Evolutionary conservation across 1,140 invertebrate genomes (phyloP).

Genomic region (Metaphire vulgaris): DNA sequence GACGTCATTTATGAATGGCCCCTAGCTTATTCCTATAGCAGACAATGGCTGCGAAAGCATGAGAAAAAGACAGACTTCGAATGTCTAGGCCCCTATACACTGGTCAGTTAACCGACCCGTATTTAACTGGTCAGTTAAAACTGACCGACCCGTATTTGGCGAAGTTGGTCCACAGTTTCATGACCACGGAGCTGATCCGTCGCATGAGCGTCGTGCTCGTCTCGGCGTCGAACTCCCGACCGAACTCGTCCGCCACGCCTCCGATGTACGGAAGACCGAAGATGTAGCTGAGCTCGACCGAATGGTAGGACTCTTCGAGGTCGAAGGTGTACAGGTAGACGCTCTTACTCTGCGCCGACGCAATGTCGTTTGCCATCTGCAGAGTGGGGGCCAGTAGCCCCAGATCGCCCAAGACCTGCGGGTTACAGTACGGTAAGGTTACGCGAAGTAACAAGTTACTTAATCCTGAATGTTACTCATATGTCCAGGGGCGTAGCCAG

Average conservation of each 20-base stretch:
- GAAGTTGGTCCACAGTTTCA: constrained; percentile 52
- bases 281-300: constrained; percentile 26
- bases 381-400: constrained; percentile 19
- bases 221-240: background rate
- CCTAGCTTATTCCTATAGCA: no score
- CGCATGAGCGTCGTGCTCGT: background rate
- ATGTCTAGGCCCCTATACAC: no score
- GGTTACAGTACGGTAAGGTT: no score
- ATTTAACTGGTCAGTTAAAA: no score
- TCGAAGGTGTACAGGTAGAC: constrained; percentile 23
- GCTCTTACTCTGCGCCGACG: background rate
- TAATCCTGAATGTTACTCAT: no score
- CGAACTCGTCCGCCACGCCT: constrained; percentile 13
- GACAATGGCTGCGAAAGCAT: no score
- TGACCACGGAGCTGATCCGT: constrained; percentile 37
- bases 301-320: constrained; percentile 11
- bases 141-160: constrained; percentile 50
- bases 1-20: no score
- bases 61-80: no score
- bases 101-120: no score
- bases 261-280: constrained; percentile 16
- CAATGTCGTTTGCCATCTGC: constrained; percentile 16
- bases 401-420: constrained; percentile 22
- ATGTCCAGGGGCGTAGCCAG: no score
- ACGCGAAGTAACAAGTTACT: no score